Evolutionary conservation across 2,113 vertebrate genomes (phyloP), one percentile per base, ranked within the genome.

Genomic region (Oncorhynchus tshawytscha): DNA sequence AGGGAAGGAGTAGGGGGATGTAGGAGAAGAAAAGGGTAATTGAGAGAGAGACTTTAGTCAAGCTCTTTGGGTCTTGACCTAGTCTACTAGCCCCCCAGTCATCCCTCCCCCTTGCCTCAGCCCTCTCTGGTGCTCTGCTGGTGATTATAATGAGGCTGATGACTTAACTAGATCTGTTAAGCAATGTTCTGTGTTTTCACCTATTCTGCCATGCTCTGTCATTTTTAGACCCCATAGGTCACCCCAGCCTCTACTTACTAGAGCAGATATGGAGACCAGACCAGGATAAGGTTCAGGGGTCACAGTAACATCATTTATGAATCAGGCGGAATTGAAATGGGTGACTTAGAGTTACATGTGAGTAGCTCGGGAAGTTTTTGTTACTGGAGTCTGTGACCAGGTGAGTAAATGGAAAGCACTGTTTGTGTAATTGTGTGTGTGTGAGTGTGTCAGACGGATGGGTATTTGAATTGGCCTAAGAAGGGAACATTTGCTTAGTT

Each of bases 1-100:
- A 78, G 51, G 62, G 82, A 88, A 73, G 27, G 48, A 2, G 71
- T 39, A 68, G 64, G 51, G 62, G 64, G 70, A 24, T 45, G 48
- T 18, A 67, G 81, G 22, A 24, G 70, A 6, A 24, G 11, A n/a
- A 34, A 34, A 34, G 67, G 82, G 29, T 24, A 71, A 84, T 18
- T 20, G 67, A 31, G 29, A 68, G 7, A 68, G 13, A 68, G 27
- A 68, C 62, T 64, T n/a, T 12, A 64, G 62, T 39, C 34, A 9
- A 7, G 7, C 34, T 39, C 7, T 51, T 51, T 62, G 69, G 31
- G 65, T 67, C 45, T 77, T 65, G 74, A 81, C 82, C 78, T 76
- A 24, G 22, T 48, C 64, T 59, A 76, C 49, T 74, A 78, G 67
- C 66, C 4, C 18, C 24, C 2, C 16, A 5, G 15, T 54, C 51